Percentiles rank a stretch among this genome's conserved stretches.
Evolutionary conservation across 2,797 vertebrate genomes (phyloP).

Genomic region (Pteropus rufus): DNA sequence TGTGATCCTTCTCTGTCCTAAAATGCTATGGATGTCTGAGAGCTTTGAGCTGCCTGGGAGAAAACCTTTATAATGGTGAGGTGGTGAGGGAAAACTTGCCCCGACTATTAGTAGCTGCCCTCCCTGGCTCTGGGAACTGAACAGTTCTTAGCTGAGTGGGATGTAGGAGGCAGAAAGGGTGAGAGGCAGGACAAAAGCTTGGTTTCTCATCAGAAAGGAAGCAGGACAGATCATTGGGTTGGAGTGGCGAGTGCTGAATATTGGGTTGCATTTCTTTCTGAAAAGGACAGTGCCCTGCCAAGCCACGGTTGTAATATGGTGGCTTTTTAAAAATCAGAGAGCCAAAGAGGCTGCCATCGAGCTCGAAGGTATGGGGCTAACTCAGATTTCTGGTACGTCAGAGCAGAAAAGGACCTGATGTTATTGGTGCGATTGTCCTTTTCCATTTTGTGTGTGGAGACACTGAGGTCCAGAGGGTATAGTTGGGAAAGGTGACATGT

Average conservation of each 20-base stretch:
- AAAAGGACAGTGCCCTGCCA: constrained; percentile 60
- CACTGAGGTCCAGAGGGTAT: background rate
- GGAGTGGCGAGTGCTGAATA: background rate
- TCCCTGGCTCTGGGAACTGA: background rate
- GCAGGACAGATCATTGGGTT: background rate
- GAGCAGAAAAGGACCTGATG: background rate
- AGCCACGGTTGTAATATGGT: background rate
- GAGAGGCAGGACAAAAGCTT: background rate
- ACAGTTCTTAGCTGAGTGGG: background rate
- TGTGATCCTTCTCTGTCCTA: background rate
- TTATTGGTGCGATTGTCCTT: too few relatives aligned
- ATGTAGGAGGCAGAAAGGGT: background rate
- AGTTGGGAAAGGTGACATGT: background rate
- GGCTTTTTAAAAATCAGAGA: constrained; percentile 62
- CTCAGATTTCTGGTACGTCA: background rate
- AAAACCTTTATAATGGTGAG: background rate
- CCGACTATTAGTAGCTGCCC: background rate
- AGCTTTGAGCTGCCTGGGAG: background rate
- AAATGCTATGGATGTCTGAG: background rate
- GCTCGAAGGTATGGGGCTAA: background rate
- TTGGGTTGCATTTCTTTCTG: background rate
- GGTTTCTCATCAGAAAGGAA: background rate
- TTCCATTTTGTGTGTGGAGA: background rate
- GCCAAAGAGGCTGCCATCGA: constrained; percentile 19
- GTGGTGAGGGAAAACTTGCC: background rate